These are phyloP conservation scores for Drosophila kuntzei DNA, from an alignment of 2,888 invertebrate species.

Conservation along the genomic window DNA sequence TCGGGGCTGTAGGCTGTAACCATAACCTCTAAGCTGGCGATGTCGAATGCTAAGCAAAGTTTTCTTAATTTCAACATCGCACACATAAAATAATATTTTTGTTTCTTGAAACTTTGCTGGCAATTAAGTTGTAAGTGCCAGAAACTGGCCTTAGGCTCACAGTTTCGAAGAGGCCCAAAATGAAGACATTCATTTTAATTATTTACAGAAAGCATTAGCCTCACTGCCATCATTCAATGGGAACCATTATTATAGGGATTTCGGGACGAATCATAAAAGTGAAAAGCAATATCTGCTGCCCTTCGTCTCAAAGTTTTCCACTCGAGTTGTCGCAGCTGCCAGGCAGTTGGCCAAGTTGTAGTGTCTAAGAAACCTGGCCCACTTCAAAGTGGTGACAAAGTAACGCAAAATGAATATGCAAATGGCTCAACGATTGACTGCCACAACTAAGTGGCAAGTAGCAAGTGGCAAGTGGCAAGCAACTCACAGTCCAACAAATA, in stretches of 20 bases:
- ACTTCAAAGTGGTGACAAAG: conserved; percentile 68
- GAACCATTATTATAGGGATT: conserved; percentile 11
- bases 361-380: conserved; percentile 11
- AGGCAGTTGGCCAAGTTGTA: conserved; percentile 38
- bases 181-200: conserved; percentile 73
- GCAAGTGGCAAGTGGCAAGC: conserved; percentile 17
- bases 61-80: conserved; percentile 67
- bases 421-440: conserved; percentile 57
- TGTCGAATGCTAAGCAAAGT: conserved; percentile 52
- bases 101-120: conserved; percentile 67
- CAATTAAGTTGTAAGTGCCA: conserved; percentile 69
- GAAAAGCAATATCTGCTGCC: conserved; percentile 50
- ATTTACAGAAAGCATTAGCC: conserved; percentile 57
- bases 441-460: conserved; percentile 32
- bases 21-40: conserved; percentile 17
- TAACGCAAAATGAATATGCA: conserved; percentile 76
- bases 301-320: conserved; percentile 46
- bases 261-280: conserved; percentile 38
- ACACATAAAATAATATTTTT: conserved; percentile 78
- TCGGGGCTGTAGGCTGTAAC: conserved; percentile 13
- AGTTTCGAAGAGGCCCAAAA: conserved; percentile 31
- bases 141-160: conserved; percentile 39
- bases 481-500: conserved; percentile 46
- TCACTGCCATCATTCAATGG: conserved; percentile 17
- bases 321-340: conserved; percentile 33